These are phyloP conservation scores for Caenorhabditis tropicalis DNA, from an alignment of 1,140 invertebrate genomes.

Conservation along the genomic window DNA sequence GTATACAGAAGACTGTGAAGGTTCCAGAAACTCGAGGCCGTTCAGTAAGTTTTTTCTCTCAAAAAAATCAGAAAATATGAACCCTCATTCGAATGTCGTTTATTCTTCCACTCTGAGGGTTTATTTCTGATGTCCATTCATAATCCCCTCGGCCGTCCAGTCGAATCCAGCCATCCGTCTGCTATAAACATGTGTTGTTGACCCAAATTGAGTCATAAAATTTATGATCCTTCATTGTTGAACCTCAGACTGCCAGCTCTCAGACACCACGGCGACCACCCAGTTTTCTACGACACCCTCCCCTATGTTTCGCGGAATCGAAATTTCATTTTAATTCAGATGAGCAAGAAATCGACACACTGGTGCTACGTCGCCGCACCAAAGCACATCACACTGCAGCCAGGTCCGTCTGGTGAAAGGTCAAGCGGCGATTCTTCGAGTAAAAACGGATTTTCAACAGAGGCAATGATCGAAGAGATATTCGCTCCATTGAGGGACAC, in stretches of 20 bases:
- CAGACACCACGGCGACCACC: background rate
- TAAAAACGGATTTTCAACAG: background rate
- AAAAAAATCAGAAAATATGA: background rate
- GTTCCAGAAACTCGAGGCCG: background rate
- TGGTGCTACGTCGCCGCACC: constrained; percentile 31
- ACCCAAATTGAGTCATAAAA: constrained; percentile 40
- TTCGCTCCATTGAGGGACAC: constrained; percentile 20
- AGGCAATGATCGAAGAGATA: constrained; percentile 28
- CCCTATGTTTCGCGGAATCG: background rate
- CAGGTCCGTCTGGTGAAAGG: constrained; percentile 13
- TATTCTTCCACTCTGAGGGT: no score
- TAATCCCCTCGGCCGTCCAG: background rate
- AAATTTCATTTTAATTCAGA: constrained; percentile 20
- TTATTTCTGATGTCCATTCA: background rate
- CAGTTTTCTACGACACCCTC: background rate
- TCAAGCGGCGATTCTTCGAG: background rate
- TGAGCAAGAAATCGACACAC: constrained; percentile 38
- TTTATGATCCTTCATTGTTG: constrained; percentile 31
- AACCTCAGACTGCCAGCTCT: background rate
- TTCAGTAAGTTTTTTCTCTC: background rate
- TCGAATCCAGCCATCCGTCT: background rate
- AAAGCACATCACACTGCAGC: constrained; percentile 25
- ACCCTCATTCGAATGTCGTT: no score
- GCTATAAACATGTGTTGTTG: constrained; percentile 42
- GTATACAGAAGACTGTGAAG: constrained; percentile 10